Evolutionary conservation across 30 jellyfish, hydroid and myxozoan species (phyloP), one percentile per base, ranked within the genome.

Genomic region (Aurelia sp.): DNA sequence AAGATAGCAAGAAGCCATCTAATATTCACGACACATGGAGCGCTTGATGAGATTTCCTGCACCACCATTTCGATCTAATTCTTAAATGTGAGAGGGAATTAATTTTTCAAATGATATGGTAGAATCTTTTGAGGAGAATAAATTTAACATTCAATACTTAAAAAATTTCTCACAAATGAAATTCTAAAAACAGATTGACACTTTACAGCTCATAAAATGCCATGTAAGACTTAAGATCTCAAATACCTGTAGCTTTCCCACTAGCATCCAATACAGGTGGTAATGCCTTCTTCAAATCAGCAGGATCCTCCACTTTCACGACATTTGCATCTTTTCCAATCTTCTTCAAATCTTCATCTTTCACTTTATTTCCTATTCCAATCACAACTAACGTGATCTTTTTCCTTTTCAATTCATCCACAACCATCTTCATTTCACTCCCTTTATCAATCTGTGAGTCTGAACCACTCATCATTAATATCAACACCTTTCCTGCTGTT

Each of bases 311-410:
- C 1, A 78, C 72, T 16, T 12, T 40, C 51, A 63, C 57, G 8
- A 52, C 65, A 20, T 63, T 78, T 1, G 27, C 80, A 16, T 65
- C 64, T 4, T 65, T 63, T 0, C 72, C 72, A 15, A 71, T 24
- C 33, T 33, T 63, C 33, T 24, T 70, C 48, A 83, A 13, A 12
- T 71, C 72, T 30, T 50, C 60, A 22, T 47, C 87, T 31, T 24
- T 61, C 17, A 50, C 81, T 44, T 83, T 82, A 9, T 83, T 60
- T 27, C 92, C 92, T 0, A 83, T 72, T 9, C 87, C 92, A 41
- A 83, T 50, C 16, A 83, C 81, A 58, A 83, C 48, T 2, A 71
- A 7, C 24, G 52, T 48, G 44, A 70, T 63, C 22, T 72, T 38
- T 18, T 63, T 65, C 40, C 21, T 52, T 51, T 70, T 60, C 62